These are phyloP conservation scores for Sisyra nigra DNA, from an alignment of 2,888 invertebrate genomes.

Conservation along the genomic window DNA sequence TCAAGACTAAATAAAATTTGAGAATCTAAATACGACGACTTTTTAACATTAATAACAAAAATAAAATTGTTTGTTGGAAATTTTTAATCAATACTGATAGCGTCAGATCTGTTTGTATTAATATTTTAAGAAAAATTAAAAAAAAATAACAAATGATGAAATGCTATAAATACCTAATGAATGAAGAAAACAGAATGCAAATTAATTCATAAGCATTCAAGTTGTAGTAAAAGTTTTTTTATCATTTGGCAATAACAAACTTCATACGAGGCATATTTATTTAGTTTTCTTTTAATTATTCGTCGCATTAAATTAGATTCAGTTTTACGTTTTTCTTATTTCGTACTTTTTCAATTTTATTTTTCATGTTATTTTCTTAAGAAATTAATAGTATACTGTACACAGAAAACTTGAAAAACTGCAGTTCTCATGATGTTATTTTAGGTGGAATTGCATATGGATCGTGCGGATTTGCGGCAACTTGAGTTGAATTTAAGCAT, in stretches of 20 bases:
- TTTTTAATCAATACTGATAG: too few species aligned
- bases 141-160: not conserved
- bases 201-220: too few species aligned
- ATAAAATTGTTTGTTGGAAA: too few species aligned
- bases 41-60: too few species aligned
- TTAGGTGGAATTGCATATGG: conserved; percentile 3
- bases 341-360: not conserved
- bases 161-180: too few species aligned
- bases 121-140: not conserved
- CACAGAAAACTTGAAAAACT: not conserved
- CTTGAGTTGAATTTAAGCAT: conserved; percentile 22
- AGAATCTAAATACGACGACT: too few species aligned
- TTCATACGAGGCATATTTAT: too few species aligned
- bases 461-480: conserved; percentile 1
- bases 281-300: too few species aligned
- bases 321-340: not conserved
- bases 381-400: not conserved
- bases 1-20: not conserved
- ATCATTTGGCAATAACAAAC: too few species aligned
- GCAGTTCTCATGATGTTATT: not conserved
- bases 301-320: too few species aligned
- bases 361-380: not conserved
- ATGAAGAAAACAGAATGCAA: too few species aligned
- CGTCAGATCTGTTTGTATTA: not conserved
- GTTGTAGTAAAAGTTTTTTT: too few species aligned